phyloP scores from a whole-genome alignment of 2,888 invertebrate species.

The Apoda limacodes region DNA sequence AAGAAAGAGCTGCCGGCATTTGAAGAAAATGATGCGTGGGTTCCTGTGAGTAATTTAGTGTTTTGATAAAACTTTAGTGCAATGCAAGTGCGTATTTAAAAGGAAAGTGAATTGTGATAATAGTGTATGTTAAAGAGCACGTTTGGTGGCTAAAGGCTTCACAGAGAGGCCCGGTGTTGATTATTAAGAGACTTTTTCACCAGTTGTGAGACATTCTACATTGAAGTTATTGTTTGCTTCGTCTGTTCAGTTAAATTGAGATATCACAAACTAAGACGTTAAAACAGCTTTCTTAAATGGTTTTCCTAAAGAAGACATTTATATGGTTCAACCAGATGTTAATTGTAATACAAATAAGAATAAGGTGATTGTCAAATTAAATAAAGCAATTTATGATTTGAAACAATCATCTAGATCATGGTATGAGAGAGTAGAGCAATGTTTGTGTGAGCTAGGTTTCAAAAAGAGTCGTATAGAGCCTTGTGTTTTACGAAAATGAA shows the following conservation, averaged over 20 bases:
- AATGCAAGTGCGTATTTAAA: too few relatives aligned
- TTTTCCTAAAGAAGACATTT: slow-evolving; percentile 11
- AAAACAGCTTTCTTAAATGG: slow-evolving; percentile 16
- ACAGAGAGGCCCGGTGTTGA: slow-evolving; percentile 14
- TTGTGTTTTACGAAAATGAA: slow-evolving; percentile 21
- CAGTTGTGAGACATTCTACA: slow-evolving; percentile 5
- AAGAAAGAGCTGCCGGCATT: slow-evolving; percentile 17
- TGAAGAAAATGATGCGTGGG: slow-evolving; percentile 19
- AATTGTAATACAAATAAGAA: slow-evolving; percentile 6
- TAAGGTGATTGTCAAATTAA: slow-evolving; percentile 21
- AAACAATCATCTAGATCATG: slow-evolving; percentile 22
- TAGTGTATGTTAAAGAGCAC: slow-evolving; percentile 14
- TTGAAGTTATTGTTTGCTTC: slow-evolving; percentile 5
- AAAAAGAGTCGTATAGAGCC: too few relatives aligned
- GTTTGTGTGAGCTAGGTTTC: too few relatives aligned
- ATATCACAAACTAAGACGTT: slow-evolving; percentile 5
- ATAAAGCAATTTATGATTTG: slow-evolving; percentile 21
- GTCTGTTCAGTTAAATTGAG: slow-evolving; percentile 4
- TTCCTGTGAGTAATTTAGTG: slow-evolving; percentile 11
- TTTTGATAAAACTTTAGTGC: slow-evolving; percentile 9
- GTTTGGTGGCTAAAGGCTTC: slow-evolving; percentile 16
- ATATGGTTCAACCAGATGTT: slow-evolving; percentile 5
- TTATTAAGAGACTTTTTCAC: too few relatives aligned
- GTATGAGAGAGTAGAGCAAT: slow-evolving; percentile 20
- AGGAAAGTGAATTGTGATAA: slow-evolving; percentile 16